Evolutionary conservation across 2,113 vertebrate genomes (phyloP), one percentile per base, ranked within the genome.

Genomic region (Tapirus terrestris): DNA sequence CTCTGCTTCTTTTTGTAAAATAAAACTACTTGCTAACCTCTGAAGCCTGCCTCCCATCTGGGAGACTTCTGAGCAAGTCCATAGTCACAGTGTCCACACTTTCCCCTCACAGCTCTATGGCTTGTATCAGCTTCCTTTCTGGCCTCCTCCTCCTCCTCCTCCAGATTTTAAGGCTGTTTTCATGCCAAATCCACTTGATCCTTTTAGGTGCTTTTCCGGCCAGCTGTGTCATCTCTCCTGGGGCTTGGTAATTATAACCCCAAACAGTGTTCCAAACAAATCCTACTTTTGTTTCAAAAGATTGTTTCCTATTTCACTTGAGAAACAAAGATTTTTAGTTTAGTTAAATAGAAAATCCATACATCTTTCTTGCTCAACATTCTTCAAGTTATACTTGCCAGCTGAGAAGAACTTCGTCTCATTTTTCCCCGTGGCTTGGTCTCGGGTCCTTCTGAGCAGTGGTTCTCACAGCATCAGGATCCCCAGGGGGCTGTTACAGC

Each of bases 41-140:
- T 6, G 6, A 73, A 33, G 63, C 14, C 6, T 2, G 3, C 51
- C 70, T 60, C 20, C 14, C 39, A 0, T 16, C 33, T 21, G 17
- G 61, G 53, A 63, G 48, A 6, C 36, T 13, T 25, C 67, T 33
- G 2, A 10, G 13, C 76, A 45, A 39, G 56, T 13, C 25, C 25
- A 0, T 12, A 13, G 18, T 9, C 68, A 4, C 3, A 1, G 33
- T 8, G 29, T 33, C 9, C 12, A 0, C 8, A 1, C 43, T 1
- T 45, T 48, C 70, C 80, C 5, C 53, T 72, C 48, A 1, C 48
- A 1, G 56, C 45, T 7, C n/a, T 6, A 2, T 6, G 4, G 2
- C 33, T 36, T 36, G 3, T 18, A 4, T 29, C 68, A 13, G 10
- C 14, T 23, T n/a, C 63, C 6, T 36, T 20, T 21, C 25, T 5